phyloP scores from a whole-genome alignment of 1,140 invertebrate genomes.

The Hesperophylax magnus region DNA sequence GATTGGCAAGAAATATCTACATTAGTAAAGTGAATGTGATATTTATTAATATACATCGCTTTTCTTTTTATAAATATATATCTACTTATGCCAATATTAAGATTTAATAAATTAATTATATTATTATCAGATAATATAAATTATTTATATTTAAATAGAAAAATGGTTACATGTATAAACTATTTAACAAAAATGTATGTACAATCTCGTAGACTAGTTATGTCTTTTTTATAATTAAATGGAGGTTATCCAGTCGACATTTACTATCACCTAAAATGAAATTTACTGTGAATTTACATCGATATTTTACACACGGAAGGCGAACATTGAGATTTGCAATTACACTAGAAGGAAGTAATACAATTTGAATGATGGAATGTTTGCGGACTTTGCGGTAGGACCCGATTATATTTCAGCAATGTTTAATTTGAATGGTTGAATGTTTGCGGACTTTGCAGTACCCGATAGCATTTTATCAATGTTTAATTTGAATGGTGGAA shows the following conservation, averaged over 20 bases:
- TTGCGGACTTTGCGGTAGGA: no score
- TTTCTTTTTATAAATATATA: constrained; percentile 55
- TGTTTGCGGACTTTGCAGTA: background rate
- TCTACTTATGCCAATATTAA: constrained; percentile 51
- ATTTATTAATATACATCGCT: constrained; percentile 53
- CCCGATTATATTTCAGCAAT: constrained; percentile 4
- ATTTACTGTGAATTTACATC: constrained; percentile 20
- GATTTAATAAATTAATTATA: constrained; percentile 56
- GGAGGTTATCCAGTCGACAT: constrained; percentile 18
- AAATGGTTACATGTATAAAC: constrained; percentile 51
- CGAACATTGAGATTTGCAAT: constrained; percentile 37
- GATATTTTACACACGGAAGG: constrained; percentile 34
- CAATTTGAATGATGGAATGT: constrained; percentile 14
- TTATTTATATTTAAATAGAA: constrained; percentile 55
- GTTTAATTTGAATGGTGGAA: constrained; percentile 9
- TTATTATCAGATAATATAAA: constrained; percentile 56
- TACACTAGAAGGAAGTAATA: background rate
- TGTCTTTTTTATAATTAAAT: constrained; percentile 28
- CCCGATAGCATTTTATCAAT: constrained; percentile 1
- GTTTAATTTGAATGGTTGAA: constrained; percentile 7
- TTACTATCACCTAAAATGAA: constrained; percentile 4
- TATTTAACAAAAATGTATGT: constrained; percentile 56
- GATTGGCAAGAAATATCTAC: constrained; percentile 54
- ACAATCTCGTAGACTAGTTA: constrained; percentile 52
- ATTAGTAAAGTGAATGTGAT: constrained; percentile 48